Evolutionary conservation across 2,797 vertebrate genomes (phyloP), one percentile per base, ranked within the genome.

Genomic region (Delichon dasypus): DNA sequence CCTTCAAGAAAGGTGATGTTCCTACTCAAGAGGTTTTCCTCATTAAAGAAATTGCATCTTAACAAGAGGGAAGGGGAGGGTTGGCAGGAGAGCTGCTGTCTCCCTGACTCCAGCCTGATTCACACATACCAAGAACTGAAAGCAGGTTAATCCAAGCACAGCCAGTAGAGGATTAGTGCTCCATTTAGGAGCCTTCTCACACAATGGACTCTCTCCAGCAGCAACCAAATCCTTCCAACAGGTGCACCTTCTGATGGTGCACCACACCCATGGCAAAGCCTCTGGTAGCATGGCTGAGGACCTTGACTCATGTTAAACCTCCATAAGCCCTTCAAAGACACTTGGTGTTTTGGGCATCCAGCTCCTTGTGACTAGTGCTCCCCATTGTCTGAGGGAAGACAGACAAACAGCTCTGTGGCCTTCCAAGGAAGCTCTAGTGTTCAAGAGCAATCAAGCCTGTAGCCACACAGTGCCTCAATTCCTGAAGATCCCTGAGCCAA

Each of bases 1-100:
- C 97, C 97, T 95, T 97, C 96, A 97, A 90, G 96, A 97, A 97
- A 96, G 96, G 97, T 97, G 96, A 97, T 96, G 94, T 96, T 97
- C 85, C 95, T 93, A 96, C 96, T 97, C 96, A 95, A 95, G 96
- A 95, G 93, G 95, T 93, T 97, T 95, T 96, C 94, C 96, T 97
- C 88, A 86, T 97, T 97, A 97, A 94, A 97, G 96, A 97, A 96
- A 97, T 96, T 97, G 97, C 96, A 96, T 96, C 95, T 97, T 97
- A 97, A 96, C 96, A 97, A 95, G 96, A 95, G 65, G 76, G 65
- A 95, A 94, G 58, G 82, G 95, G 89, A 87, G 96, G 92, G 92
- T 62, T 27, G 77, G 88, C 91, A 94, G 84, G 64, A 95, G 72
- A 95, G 94, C 90, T 96, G 90, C 96, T 68, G 60, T 95, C 88